phyloP scores from a whole-genome alignment of 2,888 invertebrate species.

The Miltochrista miniata region DNA sequence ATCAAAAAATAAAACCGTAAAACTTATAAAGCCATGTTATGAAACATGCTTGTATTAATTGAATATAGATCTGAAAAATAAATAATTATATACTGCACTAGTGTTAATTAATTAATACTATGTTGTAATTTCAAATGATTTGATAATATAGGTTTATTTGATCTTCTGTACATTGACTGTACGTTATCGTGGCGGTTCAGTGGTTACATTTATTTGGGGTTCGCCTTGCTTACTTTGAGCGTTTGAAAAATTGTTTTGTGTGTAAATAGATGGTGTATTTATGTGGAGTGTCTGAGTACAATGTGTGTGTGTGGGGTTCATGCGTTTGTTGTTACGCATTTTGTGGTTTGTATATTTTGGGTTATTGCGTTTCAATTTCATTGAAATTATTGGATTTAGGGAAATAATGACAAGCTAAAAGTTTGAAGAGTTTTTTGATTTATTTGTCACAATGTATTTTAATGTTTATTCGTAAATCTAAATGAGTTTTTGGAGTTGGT shows the following conservation, averaged over 20 bases:
- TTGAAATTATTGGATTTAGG: not conserved
- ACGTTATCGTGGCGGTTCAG: slow-evolving; percentile 18
- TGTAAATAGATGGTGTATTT: slow-evolving; percentile 36
- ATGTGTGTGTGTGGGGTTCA: slow-evolving; percentile 19
- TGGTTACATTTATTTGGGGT: slow-evolving; percentile 29
- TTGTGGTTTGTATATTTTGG: slow-evolving; percentile 15
- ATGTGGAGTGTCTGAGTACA: slow-evolving; percentile 16
- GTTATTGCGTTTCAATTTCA: not conserved
- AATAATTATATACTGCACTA: too few species aligned
- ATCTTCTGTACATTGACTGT: slow-evolving; percentile 20
- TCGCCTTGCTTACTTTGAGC: slow-evolving; percentile 31
- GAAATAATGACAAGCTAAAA: not conserved
- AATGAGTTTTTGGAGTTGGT: too few species aligned
- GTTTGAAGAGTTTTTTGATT: too few species aligned
- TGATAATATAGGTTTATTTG: not conserved
- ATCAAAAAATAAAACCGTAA: too few species aligned
- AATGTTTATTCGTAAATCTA: too few species aligned
- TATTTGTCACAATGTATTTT: too few species aligned
- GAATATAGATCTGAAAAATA: too few species aligned
- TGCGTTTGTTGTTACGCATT: slow-evolving; percentile 18
- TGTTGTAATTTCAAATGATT: too few species aligned
- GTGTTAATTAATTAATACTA: too few species aligned
- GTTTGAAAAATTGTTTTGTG: slow-evolving; percentile 40
- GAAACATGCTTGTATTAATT: too few species aligned
- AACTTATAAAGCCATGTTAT: too few species aligned